Evolutionary conservation across 2,888 invertebrate species (phyloP).

Genomic region (Ormyrus labotus): DNA sequence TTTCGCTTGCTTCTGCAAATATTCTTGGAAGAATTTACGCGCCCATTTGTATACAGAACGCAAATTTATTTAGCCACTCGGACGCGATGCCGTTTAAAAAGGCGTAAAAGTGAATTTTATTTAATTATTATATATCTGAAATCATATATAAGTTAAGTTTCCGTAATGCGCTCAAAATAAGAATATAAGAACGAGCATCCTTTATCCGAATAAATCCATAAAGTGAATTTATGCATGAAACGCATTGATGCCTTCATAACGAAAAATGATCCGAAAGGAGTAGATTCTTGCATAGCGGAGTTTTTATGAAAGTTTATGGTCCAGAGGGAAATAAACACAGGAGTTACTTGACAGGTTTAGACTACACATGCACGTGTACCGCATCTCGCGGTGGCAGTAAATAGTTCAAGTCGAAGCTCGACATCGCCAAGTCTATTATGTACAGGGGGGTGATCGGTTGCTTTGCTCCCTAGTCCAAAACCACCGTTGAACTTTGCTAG

Average conservation of each 20-base stretch:
- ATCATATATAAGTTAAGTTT: no score
- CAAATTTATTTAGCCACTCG: neutral
- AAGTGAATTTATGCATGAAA: neutral
- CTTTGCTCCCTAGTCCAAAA: slow-evolving; percentile 18
- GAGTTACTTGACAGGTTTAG: neutral
- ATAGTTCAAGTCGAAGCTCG: slow-evolving; percentile 22
- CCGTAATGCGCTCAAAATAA: no score
- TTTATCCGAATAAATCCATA: neutral
- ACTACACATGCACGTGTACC: neutral
- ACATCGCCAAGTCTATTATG: slow-evolving; percentile 27
- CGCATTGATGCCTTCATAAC: slow-evolving; percentile 6
- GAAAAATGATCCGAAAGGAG: slow-evolving; percentile 13
- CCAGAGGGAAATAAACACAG: slow-evolving; percentile 13
- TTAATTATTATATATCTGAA: neutral
- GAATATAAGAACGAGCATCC: neutral
- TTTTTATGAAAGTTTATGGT: slow-evolving; percentile 1
- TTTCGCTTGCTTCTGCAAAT: neutral
- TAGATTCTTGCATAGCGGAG: neutral
- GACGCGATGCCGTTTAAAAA: neutral
- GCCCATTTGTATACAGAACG: neutral
- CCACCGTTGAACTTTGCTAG: slow-evolving; percentile 34
- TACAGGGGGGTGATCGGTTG: slow-evolving; percentile 27
- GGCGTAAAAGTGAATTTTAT: neutral
- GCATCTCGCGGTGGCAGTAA: neutral
- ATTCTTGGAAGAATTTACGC: slow-evolving; percentile 9